Evolutionary conservation across 2,113 vertebrate genomes (phyloP).

Genomic region (Pangasianodon hypophthalmus): DNA sequence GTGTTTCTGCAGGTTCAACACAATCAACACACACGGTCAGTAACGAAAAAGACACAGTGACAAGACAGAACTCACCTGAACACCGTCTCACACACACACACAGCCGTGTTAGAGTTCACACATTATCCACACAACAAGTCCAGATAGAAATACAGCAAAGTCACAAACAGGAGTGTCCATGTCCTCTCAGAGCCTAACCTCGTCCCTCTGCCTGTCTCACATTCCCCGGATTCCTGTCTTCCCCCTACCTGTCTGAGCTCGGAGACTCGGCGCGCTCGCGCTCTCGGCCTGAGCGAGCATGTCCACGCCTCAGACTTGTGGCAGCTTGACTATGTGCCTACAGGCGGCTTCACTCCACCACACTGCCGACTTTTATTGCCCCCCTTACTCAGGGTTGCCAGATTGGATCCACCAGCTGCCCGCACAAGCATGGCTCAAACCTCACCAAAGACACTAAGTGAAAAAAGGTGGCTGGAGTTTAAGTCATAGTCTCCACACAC

Average conservation of each 20-base stretch:
- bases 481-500: not conserved
- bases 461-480: too few species aligned
- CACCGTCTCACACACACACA: constrained; percentile 12
- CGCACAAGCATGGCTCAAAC: not conserved
- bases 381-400: constrained; percentile 18
- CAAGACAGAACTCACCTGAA: not conserved
- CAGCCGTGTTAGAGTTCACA: not conserved
- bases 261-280: not conserved
- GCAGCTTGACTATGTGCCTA: constrained; percentile 31
- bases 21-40: not conserved
- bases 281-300: constrained; percentile 14
- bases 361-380: not conserved
- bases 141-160: not conserved
- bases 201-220: constrained; percentile 46
- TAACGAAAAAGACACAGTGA: not conserved
- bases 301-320: constrained; percentile 23
- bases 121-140: not conserved
- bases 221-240: constrained; percentile 43
- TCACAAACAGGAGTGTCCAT: constrained; percentile 20
- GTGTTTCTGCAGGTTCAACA: not conserved
- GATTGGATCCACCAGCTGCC: not conserved
- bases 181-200: not conserved
- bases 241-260: constrained; percentile 26
- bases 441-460: not conserved
- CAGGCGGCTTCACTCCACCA: not conserved